phyloP scores from a whole-genome alignment of 2,888 invertebrate species.

The Cephus nigrinus region DNA sequence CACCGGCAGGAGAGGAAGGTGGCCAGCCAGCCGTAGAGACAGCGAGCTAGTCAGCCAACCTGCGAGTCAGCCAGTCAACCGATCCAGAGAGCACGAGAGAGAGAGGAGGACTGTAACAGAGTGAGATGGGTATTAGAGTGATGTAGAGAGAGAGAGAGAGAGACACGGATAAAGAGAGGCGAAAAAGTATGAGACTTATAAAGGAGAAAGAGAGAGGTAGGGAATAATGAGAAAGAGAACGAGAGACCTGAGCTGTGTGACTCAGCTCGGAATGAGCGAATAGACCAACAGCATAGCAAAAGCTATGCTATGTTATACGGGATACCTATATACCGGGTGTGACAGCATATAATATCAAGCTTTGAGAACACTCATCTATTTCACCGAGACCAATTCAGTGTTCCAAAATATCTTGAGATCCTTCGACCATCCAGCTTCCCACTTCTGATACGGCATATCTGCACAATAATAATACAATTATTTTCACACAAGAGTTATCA shows the following conservation, averaged over 20 bases:
- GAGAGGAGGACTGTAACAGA: slow-evolving; percentile 11
- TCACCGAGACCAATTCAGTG: not conserved
- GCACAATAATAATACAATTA: not conserved
- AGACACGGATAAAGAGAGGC: slow-evolving; percentile 19
- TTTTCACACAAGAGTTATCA: not conserved
- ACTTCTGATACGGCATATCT: not conserved
- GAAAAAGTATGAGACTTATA: not conserved
- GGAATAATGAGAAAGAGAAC: not conserved
- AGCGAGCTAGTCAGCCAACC: slow-evolving; percentile 34
- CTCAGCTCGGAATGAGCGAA: slow-evolving; percentile 54
- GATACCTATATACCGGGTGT: slow-evolving; percentile 31
- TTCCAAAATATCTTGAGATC: not conserved
- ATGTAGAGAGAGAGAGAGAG: slow-evolving; percentile 16
- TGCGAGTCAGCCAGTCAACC: slow-evolving; percentile 44
- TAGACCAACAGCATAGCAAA: slow-evolving; percentile 48
- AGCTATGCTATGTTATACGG: slow-evolving; percentile 35
- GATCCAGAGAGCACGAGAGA: slow-evolving; percentile 23
- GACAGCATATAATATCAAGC: not conserved
- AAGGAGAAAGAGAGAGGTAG: slow-evolving; percentile 22
- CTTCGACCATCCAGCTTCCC: not conserved
- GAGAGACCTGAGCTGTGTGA: slow-evolving; percentile 40
- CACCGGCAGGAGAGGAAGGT: slow-evolving; percentile 27
- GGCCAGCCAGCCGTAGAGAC: slow-evolving; percentile 54
- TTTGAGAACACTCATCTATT: not conserved
- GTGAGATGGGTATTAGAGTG: slow-evolving; percentile 5